A percentile compares a stretch with the other conserved stretches of the same genome.
phyloP scores from a whole-genome alignment of 1,140 invertebrate genomes.

The Leptinotarsa undecemlineata region DNA sequence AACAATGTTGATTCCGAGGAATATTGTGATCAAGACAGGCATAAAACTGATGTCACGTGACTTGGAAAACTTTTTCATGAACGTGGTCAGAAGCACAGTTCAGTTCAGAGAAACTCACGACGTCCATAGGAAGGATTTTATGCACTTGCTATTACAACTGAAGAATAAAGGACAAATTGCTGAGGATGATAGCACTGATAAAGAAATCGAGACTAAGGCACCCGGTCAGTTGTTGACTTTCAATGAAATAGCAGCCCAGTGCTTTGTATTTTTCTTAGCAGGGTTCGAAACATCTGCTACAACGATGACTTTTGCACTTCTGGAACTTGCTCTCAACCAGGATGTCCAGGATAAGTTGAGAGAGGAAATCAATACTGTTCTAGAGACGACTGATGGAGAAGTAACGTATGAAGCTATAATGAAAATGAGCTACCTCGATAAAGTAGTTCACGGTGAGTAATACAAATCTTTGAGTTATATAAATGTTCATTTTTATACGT shows the following conservation, averaged over 20 bases:
- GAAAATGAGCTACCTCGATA: constrained; percentile 57
- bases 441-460: constrained; percentile 54
- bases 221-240: constrained; percentile 44
- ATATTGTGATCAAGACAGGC: neutral
- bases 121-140: constrained; percentile 59
- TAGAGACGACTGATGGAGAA: constrained; percentile 42
- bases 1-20: neutral
- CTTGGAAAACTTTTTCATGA: constrained; percentile 55
- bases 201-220: constrained; percentile 24
- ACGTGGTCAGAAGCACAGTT: constrained; percentile 22
- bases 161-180: constrained; percentile 55
- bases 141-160: constrained; percentile 61
- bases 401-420: constrained; percentile 62
- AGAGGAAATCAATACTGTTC: constrained; percentile 47
- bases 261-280: constrained; percentile 59
- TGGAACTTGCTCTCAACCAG: constrained; percentile 57
- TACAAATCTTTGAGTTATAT: too few species aligned
- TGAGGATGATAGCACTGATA: constrained; percentile 42
- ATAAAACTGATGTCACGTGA: constrained; percentile 14
- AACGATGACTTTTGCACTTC: constrained; percentile 56
- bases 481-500: too few species aligned
- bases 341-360: constrained; percentile 58
- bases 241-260: constrained; percentile 53
- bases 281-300: constrained; percentile 60
- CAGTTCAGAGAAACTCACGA: constrained; percentile 56